A percentile compares a stretch with the other conserved stretches of the same genome.
Evolutionary conservation across 2,113 vertebrate species (phyloP).

Genomic region (Mormoops blainvillei): DNA sequence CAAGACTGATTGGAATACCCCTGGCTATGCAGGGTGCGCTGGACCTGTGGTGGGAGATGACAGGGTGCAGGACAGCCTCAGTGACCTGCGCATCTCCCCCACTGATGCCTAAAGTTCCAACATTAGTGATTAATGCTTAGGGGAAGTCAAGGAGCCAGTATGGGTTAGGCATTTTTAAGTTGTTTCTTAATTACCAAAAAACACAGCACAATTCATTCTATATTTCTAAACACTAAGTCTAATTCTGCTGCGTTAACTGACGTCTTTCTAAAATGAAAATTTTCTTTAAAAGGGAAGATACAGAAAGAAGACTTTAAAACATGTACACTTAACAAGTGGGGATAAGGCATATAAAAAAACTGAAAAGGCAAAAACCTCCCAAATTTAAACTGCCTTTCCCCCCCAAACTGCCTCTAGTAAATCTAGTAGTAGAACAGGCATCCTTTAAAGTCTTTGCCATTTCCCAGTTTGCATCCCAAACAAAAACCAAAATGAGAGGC

Average conservation of each 20-base stretch:
- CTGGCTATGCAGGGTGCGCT: background rate
- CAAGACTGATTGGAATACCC: background rate
- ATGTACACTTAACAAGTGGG: background rate
- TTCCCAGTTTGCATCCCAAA: background rate
- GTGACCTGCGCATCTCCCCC: background rate
- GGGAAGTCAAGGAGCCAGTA: background rate
- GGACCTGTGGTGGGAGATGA: background rate
- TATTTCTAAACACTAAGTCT: background rate
- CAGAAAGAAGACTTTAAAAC: background rate
- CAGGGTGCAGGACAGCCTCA: background rate
- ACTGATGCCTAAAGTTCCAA: background rate
- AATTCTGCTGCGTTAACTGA: background rate
- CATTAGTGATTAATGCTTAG: background rate
- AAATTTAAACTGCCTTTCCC: background rate
- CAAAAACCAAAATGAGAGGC: background rate
- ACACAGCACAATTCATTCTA: background rate
- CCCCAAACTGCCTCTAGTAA: background rate
- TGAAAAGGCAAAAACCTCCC: background rate
- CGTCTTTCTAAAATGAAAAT: background rate
- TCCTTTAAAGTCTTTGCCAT: background rate
- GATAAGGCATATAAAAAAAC: background rate
- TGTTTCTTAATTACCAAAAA: conserved; percentile 15
- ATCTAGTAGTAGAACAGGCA: background rate
- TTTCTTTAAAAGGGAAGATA: background rate
- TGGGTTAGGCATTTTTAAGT: background rate